phyloP scores from a whole-genome alignment of 2,113 vertebrate genomes.

The Callospermophilus lateralis region DNA sequence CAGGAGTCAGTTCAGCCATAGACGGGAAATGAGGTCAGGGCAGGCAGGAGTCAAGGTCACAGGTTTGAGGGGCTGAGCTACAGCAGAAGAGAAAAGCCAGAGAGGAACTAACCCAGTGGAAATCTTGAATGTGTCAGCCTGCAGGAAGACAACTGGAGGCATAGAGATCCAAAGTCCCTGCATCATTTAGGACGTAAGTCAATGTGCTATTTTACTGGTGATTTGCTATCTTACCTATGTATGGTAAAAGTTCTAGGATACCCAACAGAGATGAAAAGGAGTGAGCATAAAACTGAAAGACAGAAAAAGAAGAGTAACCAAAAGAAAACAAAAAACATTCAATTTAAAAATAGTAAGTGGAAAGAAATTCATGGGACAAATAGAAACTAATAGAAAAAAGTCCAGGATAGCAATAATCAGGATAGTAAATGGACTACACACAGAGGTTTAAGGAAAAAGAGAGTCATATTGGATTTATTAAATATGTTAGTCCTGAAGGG shows the following conservation, averaged over 20 bases:
- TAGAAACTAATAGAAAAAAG: slow-evolving; percentile 33
- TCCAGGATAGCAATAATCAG: not conserved
- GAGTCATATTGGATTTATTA: slow-evolving; percentile 47
- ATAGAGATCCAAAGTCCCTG: not conserved
- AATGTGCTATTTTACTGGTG: not conserved
- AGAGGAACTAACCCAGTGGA: not conserved
- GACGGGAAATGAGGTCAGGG: not conserved
- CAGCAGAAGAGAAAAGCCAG: not conserved
- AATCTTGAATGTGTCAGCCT: not conserved
- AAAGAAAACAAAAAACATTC: not conserved
- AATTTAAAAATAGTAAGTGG: slow-evolving; percentile 16
- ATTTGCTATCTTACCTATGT: not conserved
- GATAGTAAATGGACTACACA: slow-evolving; percentile 32
- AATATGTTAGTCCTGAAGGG: slow-evolving; percentile 53
- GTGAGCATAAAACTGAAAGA: not conserved
- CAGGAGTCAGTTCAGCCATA: not conserved
- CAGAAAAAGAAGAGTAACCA: not conserved
- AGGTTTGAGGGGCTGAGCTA: not conserved
- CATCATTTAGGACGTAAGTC: not conserved
- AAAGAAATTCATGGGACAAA: not conserved
- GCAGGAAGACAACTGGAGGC: not conserved
- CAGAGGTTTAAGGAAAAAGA: slow-evolving; percentile 10
- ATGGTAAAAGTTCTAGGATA: not conserved
- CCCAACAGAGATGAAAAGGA: not conserved
- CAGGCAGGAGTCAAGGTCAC: not conserved